phyloP scores from a whole-genome alignment of 92 coral and sea anemone species.

The Epizoanthus scotinus region DNA sequence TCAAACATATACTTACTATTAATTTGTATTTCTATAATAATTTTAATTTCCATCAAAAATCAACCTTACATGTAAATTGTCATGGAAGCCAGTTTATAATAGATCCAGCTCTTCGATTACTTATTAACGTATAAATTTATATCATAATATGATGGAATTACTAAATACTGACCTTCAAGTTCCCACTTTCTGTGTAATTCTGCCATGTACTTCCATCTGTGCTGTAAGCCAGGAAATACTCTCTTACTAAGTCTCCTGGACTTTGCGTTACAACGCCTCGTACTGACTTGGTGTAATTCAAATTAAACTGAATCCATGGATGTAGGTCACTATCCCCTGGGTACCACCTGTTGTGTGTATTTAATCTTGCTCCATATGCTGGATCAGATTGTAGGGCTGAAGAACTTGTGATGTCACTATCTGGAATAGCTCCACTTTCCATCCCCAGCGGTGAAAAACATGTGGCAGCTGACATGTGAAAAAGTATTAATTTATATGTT shows the following conservation, averaged over 20 bases:
- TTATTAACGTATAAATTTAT: no score
- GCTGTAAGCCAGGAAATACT: constrained; percentile 51
- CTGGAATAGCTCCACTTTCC: constrained; percentile 50
- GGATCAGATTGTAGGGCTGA: background rate
- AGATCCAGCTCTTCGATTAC: no score
- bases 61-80: no score
- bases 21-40: no score
- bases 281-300: constrained; percentile 33
- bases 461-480: background rate
- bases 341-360: constrained; percentile 48
- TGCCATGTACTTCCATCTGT: constrained; percentile 55
- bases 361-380: constrained; percentile 57
- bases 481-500: no score
- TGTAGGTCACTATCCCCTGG: constrained; percentile 5
- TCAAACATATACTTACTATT: no score
- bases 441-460: constrained; percentile 51
- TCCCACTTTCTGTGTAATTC: constrained; percentile 53
- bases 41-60: no score
- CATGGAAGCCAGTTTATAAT: no score
- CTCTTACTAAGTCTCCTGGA: constrained; percentile 16
- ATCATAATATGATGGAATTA: no score
- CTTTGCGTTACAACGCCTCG: constrained; percentile 70
- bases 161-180: constrained; percentile 42
- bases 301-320: constrained; percentile 70
- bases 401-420: constrained; percentile 60